phyloP scores from a whole-genome alignment of 2,113 vertebrate species.

The Dryoscopus gambensis region DNA sequence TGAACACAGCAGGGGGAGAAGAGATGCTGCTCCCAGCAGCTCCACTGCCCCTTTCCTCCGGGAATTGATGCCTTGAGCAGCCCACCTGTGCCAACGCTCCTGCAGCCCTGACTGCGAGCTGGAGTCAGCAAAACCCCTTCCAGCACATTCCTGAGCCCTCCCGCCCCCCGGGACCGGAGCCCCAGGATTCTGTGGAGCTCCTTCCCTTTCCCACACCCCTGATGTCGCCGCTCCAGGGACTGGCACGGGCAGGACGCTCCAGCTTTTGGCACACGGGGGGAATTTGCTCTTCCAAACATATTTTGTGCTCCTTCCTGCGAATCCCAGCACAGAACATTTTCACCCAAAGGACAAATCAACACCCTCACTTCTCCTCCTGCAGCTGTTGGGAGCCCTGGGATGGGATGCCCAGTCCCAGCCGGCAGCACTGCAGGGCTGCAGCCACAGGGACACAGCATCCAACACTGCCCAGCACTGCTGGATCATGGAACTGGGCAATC shows the following conservation, averaged over 20 bases:
- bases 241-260: background rate
- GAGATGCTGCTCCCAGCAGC: background rate
- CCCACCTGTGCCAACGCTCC: background rate
- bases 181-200: background rate
- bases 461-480: background rate
- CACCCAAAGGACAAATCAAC: background rate
- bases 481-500: background rate
- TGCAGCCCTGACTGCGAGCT: background rate
- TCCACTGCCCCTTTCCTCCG: background rate
- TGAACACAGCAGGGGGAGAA: background rate
- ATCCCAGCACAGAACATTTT: accelerated
- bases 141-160: background rate
- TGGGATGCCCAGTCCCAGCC: background rate
- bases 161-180: background rate
- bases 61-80: background rate
- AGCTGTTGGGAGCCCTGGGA: background rate
- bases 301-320: background rate
- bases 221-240: accelerated
- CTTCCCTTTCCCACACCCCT: background rate
- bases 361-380: background rate
- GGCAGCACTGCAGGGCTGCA: background rate
- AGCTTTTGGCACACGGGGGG: background rate
- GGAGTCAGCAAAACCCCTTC: background rate
- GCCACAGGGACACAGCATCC: background rate
- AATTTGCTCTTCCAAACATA: background rate